Evolutionary conservation across 2,113 vertebrate species (phyloP).

Genomic region (Syrmaticus mikado): DNA sequence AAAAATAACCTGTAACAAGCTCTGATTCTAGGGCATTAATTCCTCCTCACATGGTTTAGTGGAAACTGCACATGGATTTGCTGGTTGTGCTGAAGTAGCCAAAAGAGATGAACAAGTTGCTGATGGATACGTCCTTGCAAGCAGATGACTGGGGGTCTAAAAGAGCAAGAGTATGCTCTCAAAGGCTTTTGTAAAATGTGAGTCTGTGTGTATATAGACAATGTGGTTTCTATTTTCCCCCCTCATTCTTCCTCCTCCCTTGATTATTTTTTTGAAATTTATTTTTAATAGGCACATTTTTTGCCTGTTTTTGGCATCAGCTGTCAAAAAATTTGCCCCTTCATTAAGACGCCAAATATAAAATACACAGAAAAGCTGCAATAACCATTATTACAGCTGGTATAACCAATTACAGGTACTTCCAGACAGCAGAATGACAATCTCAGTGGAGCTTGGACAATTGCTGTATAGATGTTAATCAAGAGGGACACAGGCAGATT

Average conservation of each 20-base stretch:
- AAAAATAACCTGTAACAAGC: neutral
- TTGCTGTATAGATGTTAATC: conserved; percentile 51
- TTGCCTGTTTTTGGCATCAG: neutral
- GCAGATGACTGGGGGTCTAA: neutral
- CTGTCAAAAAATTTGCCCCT: conserved; percentile 21
- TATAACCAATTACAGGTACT: conserved; percentile 43
- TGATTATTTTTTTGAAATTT: neutral
- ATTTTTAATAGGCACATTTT: no score
- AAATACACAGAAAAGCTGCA: conserved; percentile 32
- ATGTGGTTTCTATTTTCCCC: neutral
- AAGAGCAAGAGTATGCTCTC: neutral
- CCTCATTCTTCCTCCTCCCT: neutral
- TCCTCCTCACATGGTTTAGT: neutral
- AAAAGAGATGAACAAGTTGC: neutral
- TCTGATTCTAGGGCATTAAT: neutral
- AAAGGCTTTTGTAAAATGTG: neutral
- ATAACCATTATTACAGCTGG: conserved; percentile 36
- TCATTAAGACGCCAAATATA: conserved; percentile 10
- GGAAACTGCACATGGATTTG: neutral
- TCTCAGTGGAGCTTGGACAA: conserved; percentile 37
- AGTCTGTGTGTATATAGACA: neutral
- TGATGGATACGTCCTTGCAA: neutral
- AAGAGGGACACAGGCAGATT: conserved; percentile 36
- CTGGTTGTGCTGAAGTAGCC: neutral
- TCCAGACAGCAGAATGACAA: conserved; percentile 29